Evolutionary conservation across 2,888 invertebrate genomes (phyloP).

Genomic region (Yponomeuta evonymella): DNA sequence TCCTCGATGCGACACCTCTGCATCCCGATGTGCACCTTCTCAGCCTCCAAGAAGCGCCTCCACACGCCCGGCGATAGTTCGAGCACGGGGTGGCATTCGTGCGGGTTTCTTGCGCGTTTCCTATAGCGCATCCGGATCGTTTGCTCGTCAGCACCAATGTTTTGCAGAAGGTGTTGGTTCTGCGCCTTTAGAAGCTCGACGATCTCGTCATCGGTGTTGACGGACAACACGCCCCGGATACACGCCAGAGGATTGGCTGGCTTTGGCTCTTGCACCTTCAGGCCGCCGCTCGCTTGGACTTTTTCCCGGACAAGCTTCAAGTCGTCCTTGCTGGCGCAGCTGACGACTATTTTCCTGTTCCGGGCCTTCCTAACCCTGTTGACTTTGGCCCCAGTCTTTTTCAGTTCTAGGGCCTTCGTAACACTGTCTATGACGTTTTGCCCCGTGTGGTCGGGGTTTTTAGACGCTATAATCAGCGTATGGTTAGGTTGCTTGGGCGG

Average conservation of each 20-base stretch:
- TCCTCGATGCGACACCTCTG: slow-evolving; percentile 19
- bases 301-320: slow-evolving; percentile 17
- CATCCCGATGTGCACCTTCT: slow-evolving; percentile 15
- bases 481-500: too few species aligned
- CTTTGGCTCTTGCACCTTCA: slow-evolving; percentile 20
- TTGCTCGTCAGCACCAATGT: neutral
- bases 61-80: slow-evolving; percentile 18
- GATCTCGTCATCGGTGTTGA: slow-evolving; percentile 17
- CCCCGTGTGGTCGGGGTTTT: too few species aligned
- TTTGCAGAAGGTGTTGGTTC: slow-evolving; percentile 1
- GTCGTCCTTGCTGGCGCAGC: slow-evolving; percentile 15
- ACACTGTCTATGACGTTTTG: too few species aligned
- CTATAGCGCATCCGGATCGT: slow-evolving; percentile 6
- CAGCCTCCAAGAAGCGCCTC: slow-evolving; percentile 7
- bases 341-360: neutral
- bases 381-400: too few species aligned
- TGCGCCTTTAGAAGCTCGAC: slow-evolving; percentile 7
- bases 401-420: too few species aligned
- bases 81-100: slow-evolving; percentile 19
- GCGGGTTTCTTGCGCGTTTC: slow-evolving; percentile 15
- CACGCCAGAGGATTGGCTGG: slow-evolving; percentile 23
- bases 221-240: slow-evolving; percentile 18
- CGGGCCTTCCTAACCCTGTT: too few species aligned
- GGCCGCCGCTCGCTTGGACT: neutral
- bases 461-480: too few species aligned